These are phyloP conservation scores for Sipha flava DNA, from an alignment of 1,140 invertebrate species.

Conservation along the genomic window DNA sequence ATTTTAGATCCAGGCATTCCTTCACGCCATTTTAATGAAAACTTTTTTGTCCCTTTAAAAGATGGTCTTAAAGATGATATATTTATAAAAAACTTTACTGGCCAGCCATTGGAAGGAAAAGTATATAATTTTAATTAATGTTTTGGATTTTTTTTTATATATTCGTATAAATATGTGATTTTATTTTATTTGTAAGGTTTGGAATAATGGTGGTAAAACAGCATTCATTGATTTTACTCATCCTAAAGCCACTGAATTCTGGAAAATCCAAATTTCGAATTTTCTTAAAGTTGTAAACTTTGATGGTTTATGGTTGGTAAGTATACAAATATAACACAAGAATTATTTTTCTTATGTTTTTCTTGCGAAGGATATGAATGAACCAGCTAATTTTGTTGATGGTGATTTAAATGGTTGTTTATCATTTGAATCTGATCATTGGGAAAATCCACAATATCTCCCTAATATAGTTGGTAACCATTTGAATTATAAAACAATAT, in stretches of 20 bases:
- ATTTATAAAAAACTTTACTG: conserved; percentile 25
- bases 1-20: conserved; percentile 67
- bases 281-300: conserved; percentile 59
- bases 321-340: conserved; percentile 39
- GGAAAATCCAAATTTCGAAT: conserved; percentile 58
- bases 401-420: conserved; percentile 42
- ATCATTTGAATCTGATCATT: conserved; percentile 50
- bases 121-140: conserved; percentile 9
- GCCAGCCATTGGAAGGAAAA: conserved; percentile 31
- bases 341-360: conserved; percentile 29
- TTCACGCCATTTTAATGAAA: conserved; percentile 51
- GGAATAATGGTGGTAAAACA: conserved; percentile 62
- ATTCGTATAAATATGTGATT: background rate
- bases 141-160: background rate
- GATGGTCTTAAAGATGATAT: conserved; percentile 57
- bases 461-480: conserved; percentile 51
- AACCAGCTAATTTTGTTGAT: conserved; percentile 55
- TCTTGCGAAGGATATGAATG: conserved; percentile 66
- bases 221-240: conserved; percentile 81
- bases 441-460: conserved; percentile 60
- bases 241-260: conserved; percentile 63
- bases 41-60: conserved; percentile 61
- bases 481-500: conserved; percentile 67
- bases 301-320: conserved; percentile 77
- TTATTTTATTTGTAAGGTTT: conserved; percentile 55